A percentile compares a stretch with the other conserved stretches of the same genome.
Evolutionary conservation across 2,888 invertebrate genomes (phyloP).

Genomic region (Morpho deidamia): DNA sequence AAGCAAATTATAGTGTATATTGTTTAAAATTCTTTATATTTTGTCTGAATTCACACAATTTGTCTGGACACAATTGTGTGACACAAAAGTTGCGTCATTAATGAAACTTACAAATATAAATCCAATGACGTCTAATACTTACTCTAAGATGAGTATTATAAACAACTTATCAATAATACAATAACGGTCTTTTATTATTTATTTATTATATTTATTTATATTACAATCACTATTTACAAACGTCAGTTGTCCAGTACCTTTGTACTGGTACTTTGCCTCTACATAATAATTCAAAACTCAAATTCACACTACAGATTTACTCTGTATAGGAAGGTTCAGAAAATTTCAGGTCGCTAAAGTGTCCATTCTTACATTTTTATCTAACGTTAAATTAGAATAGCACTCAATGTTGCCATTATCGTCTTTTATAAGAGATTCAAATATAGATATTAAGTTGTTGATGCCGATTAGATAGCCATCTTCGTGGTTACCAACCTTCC

Average conservation of each 20-base stretch:
- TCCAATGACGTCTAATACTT: conserved; percentile 3
- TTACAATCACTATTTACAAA: conserved; percentile 67
- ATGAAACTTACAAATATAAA: conserved; percentile 4
- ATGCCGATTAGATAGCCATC: conserved; percentile 96
- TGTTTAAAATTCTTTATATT: too few relatives aligned
- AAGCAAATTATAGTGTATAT: too few relatives aligned
- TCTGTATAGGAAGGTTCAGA: conserved; percentile 25
- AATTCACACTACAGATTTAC: conserved; percentile 21
- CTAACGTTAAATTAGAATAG: conserved; percentile 49
- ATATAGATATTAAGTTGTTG: conserved; percentile 92
- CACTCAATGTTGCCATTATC: conserved; percentile 63
- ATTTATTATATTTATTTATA: too few relatives aligned
- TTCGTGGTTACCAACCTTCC: conserved; percentile 97
- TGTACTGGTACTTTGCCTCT: conserved; percentile 31
- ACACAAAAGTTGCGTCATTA: not conserved
- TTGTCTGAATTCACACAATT: too few relatives aligned
- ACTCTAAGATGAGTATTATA: conserved; percentile 63
- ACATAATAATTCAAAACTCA: conserved; percentile 15
- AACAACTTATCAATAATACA: conserved; percentile 49
- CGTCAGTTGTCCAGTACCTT: conserved; percentile 32
- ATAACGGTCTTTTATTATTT: conserved; percentile 39
- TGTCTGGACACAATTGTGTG: too few relatives aligned
- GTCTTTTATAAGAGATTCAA: conserved; percentile 80
- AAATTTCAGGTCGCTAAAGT: conserved; percentile 62
- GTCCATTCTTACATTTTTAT: conserved; percentile 58